Conservation (phyloP, 2,888 invertebrate species). For the Epistrophella euchroma region DNA sequence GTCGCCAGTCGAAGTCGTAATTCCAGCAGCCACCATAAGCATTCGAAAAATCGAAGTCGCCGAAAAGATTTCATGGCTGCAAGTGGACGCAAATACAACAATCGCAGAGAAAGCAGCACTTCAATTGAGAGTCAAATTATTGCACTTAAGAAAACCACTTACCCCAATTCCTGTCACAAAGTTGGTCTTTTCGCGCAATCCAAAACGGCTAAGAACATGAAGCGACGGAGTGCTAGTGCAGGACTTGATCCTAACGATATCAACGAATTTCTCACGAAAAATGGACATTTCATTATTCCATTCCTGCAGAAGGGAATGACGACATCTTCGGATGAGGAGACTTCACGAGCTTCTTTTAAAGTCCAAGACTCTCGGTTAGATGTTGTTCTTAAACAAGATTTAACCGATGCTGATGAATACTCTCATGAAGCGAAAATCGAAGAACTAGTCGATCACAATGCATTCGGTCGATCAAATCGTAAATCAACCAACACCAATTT, state of each 20-base stretch:
- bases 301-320: constrained; percentile 83
- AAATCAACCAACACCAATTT: constrained; percentile 79
- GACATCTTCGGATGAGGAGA: constrained; percentile 83
- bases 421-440: constrained; percentile 78
- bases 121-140: constrained; percentile 91
- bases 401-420: constrained; percentile 79
- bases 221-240: constrained; percentile 81
- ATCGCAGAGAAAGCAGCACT: constrained; percentile 88
- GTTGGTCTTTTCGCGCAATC: constrained; percentile 82
- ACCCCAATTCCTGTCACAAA: constrained; percentile 82
- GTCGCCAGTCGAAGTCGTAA: constrained; percentile 85
- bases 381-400: constrained; percentile 81
- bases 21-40: constrained; percentile 79
- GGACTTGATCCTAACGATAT: constrained; percentile 82
- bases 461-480: constrained; percentile 73
- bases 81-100: constrained; percentile 80
- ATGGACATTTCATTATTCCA: constrained; percentile 83
- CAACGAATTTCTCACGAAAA: constrained; percentile 81
- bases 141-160: constrained; percentile 83
- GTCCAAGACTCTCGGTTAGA: constrained; percentile 83
- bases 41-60: constrained; percentile 80
- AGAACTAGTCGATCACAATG: constrained; percentile 77
- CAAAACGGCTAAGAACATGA: constrained; percentile 78
- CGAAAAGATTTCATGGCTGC: constrained; percentile 81
- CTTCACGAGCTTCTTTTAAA: constrained; percentile 82